These are phyloP conservation scores for Iselma pallidipennis DNA, from an alignment of 2,888 invertebrate species.

Conservation along the genomic window DNA sequence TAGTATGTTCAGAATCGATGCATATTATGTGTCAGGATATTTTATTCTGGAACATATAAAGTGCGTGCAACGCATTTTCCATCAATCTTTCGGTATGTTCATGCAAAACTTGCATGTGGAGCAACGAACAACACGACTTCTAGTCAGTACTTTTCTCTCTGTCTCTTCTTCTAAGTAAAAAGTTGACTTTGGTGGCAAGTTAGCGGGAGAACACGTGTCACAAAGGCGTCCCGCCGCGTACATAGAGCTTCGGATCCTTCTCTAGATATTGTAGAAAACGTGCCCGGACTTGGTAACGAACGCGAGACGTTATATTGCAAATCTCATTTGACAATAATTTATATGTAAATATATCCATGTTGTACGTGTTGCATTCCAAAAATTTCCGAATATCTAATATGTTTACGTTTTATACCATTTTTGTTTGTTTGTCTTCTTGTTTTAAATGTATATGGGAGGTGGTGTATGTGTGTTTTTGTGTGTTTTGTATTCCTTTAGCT, in stretches of 20 bases:
- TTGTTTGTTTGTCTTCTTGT: neutral
- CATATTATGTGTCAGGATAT: slow-evolving; percentile 19
- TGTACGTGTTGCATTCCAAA: slow-evolving; percentile 50
- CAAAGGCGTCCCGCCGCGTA: slow-evolving; percentile 43
- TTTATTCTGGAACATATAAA: slow-evolving; percentile 31
- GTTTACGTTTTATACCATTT: slow-evolving; percentile 20
- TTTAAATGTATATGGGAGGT: neutral
- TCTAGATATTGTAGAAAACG: slow-evolving; percentile 49
- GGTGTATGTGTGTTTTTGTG: slow-evolving; percentile 11
- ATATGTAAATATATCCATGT: slow-evolving; percentile 55
- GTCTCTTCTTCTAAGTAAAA: slow-evolving; percentile 42
- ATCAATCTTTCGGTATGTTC: slow-evolving; percentile 34
- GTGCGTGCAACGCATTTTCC: slow-evolving; percentile 43
- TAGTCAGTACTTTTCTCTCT: too few species aligned
- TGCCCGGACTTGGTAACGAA: slow-evolving; percentile 44
- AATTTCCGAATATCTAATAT: slow-evolving; percentile 33
- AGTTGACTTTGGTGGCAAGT: slow-evolving; percentile 47
- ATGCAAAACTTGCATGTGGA: slow-evolving; percentile 43
- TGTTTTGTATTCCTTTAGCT: slow-evolving; percentile 24
- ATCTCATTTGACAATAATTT: slow-evolving; percentile 57
- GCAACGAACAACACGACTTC: slow-evolving; percentile 40
- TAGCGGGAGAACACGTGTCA: slow-evolving; percentile 49
- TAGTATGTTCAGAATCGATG: neutral
- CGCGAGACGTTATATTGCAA: slow-evolving; percentile 53
- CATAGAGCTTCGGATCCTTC: slow-evolving; percentile 36